Conservation (phyloP, 2,888 invertebrate species). For the Eilema caniola region DNA sequence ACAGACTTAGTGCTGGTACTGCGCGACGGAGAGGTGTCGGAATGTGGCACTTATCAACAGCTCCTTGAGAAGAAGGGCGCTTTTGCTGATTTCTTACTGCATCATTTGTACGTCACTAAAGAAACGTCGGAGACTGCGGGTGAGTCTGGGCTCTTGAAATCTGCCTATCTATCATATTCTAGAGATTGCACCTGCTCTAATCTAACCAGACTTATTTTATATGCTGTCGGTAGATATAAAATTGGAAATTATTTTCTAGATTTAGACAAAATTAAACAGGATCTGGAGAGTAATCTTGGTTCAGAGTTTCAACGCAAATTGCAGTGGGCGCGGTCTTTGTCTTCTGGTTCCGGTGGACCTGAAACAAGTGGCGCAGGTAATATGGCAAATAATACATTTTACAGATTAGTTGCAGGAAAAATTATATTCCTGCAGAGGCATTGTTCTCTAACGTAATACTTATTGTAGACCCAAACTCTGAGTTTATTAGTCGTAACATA, state of each 20-base stretch:
- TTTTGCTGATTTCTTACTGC: constrained; percentile 93
- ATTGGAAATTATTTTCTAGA: constrained; percentile 58
- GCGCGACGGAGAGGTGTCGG: no score
- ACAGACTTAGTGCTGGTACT: constrained; percentile 92
- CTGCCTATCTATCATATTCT: neutral
- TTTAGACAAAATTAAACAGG: constrained; percentile 90
- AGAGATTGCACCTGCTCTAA: no score
- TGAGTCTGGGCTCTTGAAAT: constrained; percentile 32
- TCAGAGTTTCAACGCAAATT: constrained; percentile 90
- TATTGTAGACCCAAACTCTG: no score
- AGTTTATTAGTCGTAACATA: no score
- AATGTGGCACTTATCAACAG: constrained; percentile 90
- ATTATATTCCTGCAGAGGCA: no score
- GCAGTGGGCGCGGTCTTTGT: constrained; percentile 89
- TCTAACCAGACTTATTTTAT: no score
- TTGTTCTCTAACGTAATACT: no score
- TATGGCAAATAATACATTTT: no score
- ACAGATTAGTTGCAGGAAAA: no score
- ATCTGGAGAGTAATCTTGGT: constrained; percentile 90
- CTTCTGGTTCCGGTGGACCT: constrained; percentile 90
- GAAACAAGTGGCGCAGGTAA: constrained; percentile 69
- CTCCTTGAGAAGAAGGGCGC: constrained; percentile 94
- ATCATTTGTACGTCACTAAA: constrained; percentile 91
- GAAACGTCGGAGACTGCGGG: constrained; percentile 73
- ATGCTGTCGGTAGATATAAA: no score